These are phyloP conservation scores for Torymus aiolomorphi DNA, from an alignment of 2,888 invertebrate species.

Conservation along the genomic window DNA sequence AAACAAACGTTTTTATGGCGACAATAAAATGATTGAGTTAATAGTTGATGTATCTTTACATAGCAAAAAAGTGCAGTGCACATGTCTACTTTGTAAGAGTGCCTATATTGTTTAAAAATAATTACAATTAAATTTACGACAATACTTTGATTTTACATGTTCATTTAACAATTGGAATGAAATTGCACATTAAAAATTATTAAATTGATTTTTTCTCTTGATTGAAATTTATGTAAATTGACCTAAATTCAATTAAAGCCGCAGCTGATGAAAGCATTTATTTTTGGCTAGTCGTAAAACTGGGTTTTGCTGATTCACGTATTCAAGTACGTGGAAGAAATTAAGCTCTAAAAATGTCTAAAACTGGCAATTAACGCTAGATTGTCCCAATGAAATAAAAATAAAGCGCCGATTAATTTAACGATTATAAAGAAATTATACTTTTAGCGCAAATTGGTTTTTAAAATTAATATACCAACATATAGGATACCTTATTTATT, in stretches of 20 bases:
- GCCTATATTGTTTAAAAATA: too few relatives aligned
- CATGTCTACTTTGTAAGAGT: neutral
- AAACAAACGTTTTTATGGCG: too few relatives aligned
- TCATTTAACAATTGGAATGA: neutral
- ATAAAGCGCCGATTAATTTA: too few relatives aligned
- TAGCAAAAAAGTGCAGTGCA: neutral
- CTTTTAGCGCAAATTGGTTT: too few relatives aligned
- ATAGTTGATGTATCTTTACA: neutral
- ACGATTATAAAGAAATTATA: too few relatives aligned
- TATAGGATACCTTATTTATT: too few relatives aligned
- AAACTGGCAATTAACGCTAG: neutral
- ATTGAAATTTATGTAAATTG: conserved; percentile 20
- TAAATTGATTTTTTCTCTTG: neutral
- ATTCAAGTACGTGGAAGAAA: neutral
- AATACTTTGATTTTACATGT: too few relatives aligned
- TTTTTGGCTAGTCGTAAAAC: neutral
- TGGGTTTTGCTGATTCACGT: conserved; percentile 2
- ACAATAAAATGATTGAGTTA: conserved; percentile 2
- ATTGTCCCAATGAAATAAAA: neutral
- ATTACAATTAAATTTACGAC: neutral
- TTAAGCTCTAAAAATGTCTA: neutral
- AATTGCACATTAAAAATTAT: neutral
- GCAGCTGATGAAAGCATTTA: neutral
- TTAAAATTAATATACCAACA: too few relatives aligned
- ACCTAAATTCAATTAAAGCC: conserved; percentile 15